phyloP scores from a whole-genome alignment of 2,888 invertebrate species.

The Iphiclides podalirius region DNA sequence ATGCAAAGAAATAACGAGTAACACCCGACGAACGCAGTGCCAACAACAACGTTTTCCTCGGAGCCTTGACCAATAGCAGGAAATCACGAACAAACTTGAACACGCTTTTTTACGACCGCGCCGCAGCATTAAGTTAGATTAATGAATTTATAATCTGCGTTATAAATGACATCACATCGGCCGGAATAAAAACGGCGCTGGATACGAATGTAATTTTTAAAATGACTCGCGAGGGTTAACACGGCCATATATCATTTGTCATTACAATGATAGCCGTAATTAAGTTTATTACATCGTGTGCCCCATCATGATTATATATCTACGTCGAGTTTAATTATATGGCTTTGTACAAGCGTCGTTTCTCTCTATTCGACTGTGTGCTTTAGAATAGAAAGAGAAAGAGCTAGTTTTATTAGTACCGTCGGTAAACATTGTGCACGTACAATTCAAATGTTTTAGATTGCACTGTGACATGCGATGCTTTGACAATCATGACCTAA shows the following conservation, averaged over 20 bases:
- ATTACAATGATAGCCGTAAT: conserved; percentile 42
- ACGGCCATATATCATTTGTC: conserved; percentile 41
- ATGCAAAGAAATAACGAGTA: too few relatives aligned
- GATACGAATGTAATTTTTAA: conserved; percentile 18
- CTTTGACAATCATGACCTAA: conserved; percentile 43
- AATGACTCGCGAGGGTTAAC: conserved; percentile 13
- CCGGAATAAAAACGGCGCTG: conserved; percentile 11
- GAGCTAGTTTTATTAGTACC: background rate
- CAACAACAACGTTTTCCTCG: too few relatives aligned
- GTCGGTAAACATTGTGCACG: background rate
- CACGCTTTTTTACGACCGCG: background rate
- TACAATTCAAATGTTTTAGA: conserved; percentile 30
- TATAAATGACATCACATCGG: conserved; percentile 18
- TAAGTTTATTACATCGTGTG: conserved; percentile 43
- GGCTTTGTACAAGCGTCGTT: conserved; percentile 35
- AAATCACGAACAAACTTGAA: background rate
- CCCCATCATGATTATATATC: conserved; percentile 50
- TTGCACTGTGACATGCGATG: conserved; percentile 54
- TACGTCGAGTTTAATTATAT: conserved; percentile 58
- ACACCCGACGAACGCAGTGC: too few relatives aligned
- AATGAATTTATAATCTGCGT: conserved; percentile 21
- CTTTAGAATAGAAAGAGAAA: background rate
- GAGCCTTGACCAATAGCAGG: background rate
- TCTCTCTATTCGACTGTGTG: conserved; percentile 1
- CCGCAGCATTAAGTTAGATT: conserved; percentile 15